A percentile compares a stretch with the other conserved stretches of the same genome.
Evolutionary conservation across 2,113 vertebrate genomes (phyloP).

Genomic region (Mus spicilegus): DNA sequence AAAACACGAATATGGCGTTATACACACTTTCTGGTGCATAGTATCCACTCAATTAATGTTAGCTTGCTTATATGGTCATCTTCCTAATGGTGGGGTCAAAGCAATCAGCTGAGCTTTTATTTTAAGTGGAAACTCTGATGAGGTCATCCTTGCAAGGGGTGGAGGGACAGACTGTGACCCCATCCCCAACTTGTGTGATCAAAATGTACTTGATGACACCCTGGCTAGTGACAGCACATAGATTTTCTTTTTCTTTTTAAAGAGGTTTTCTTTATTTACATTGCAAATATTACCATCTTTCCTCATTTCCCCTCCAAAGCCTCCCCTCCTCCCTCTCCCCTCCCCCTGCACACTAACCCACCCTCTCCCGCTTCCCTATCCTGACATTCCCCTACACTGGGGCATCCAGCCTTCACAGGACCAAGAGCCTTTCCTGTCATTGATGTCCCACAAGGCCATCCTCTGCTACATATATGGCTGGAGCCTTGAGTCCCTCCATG

Average conservation of each 20-base stretch:
- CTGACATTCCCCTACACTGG: too few species aligned
- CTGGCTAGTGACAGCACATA: neutral
- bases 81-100: conserved; percentile 47
- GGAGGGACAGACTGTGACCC: neutral
- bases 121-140: conserved; percentile 61
- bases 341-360: too few species aligned
- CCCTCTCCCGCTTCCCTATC: too few species aligned
- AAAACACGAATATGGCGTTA: neutral
- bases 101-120: conserved; percentile 39
- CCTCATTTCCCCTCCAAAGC: too few species aligned
- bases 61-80: neutral
- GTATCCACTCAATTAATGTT: conserved; percentile 43
- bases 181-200: neutral
- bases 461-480: too few species aligned
- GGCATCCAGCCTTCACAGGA: too few species aligned
- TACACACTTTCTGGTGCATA: neutral
- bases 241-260: neutral
- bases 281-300: too few species aligned
- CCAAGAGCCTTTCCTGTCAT: too few species aligned
- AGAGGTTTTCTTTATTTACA: too few species aligned
- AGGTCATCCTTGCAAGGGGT: neutral
- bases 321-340: too few species aligned
- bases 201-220: neutral
- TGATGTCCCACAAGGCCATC: too few species aligned
- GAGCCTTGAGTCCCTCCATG: too few species aligned